phyloP scores from a whole-genome alignment of 2,797 vertebrate species.

The Aratinga solstitialis region DNA sequence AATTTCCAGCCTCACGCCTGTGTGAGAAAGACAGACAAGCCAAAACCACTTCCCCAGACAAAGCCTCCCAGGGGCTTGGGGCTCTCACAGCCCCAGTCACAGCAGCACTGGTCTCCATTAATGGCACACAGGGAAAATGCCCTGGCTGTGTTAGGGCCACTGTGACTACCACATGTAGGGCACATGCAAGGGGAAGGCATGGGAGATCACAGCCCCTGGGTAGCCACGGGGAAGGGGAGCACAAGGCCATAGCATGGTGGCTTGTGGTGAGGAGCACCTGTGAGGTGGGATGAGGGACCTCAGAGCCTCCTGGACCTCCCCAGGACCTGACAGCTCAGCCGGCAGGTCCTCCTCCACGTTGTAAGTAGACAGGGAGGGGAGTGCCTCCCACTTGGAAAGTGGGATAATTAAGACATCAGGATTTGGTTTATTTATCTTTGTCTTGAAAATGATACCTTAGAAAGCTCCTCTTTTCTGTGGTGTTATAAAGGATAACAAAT shows the following conservation, averaged over 20 bases:
- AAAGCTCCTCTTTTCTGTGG: neutral
- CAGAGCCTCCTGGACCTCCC: neutral
- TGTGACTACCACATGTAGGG: fast-evolving
- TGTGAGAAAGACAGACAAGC: neutral
- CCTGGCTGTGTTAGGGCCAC: fast-evolving
- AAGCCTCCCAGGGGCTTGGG: neutral
- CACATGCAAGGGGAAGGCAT: fast-evolving
- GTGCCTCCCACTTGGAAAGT: neutral
- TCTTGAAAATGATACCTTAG: neutral
- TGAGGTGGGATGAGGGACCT: neutral
- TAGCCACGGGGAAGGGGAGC: fast-evolving
- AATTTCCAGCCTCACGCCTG: neutral
- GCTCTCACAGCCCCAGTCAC: fast-evolving
- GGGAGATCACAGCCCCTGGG: neutral
- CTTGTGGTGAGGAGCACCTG: neutral
- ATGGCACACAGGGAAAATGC: fast-evolving
- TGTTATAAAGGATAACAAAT: slow-evolving; percentile 39
- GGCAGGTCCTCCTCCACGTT: neutral
- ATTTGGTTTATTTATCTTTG: neutral
- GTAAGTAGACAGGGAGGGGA: neutral
- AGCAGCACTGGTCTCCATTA: neutral
- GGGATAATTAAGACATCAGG: neutral
- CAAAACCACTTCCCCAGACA: neutral
- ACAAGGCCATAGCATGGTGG: fast-evolving
- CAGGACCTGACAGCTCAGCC: neutral